phyloP scores from a whole-genome alignment of 1,140 invertebrate genomes.

The Dufourea novaeangliae region DNA sequence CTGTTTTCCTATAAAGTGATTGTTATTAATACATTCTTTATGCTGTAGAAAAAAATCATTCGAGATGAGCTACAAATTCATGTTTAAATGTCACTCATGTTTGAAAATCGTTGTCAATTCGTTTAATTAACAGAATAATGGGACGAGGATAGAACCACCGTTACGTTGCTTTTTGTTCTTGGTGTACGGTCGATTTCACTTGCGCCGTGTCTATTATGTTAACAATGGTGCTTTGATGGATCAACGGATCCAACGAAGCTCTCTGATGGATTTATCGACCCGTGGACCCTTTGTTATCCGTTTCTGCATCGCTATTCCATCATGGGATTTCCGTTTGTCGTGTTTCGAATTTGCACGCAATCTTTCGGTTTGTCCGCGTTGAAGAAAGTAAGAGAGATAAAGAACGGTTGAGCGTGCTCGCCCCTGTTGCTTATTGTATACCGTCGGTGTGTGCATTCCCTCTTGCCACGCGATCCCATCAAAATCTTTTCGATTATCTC shows the following conservation, averaged over 20 bases:
- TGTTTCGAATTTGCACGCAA: background rate
- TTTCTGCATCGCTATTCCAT: background rate
- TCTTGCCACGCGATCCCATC: background rate
- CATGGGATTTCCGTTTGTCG: too few species aligned
- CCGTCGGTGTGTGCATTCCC: background rate
- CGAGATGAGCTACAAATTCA: too few species aligned
- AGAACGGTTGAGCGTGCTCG: too few species aligned
- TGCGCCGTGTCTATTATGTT: background rate
- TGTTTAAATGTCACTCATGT: too few species aligned
- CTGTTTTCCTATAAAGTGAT: too few species aligned
- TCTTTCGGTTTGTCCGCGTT: background rate
- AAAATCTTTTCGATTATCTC: background rate
- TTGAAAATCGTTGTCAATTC: too few species aligned
- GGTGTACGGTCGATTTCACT: background rate
- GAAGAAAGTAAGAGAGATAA: background rate
- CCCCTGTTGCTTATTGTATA: background rate
- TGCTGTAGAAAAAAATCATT: too few species aligned
- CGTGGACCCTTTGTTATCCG: background rate
- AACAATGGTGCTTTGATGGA: background rate
- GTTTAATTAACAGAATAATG: background rate
- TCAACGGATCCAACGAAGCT: background rate
- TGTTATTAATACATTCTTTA: too few species aligned
- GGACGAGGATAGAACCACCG: background rate
- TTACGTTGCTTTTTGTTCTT: background rate
- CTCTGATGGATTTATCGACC: background rate